Percentiles rank a stretch among this genome's conserved stretches.
Conservation (phyloP, 2,888 invertebrate species). For the Odontocerum albicorne region DNA sequence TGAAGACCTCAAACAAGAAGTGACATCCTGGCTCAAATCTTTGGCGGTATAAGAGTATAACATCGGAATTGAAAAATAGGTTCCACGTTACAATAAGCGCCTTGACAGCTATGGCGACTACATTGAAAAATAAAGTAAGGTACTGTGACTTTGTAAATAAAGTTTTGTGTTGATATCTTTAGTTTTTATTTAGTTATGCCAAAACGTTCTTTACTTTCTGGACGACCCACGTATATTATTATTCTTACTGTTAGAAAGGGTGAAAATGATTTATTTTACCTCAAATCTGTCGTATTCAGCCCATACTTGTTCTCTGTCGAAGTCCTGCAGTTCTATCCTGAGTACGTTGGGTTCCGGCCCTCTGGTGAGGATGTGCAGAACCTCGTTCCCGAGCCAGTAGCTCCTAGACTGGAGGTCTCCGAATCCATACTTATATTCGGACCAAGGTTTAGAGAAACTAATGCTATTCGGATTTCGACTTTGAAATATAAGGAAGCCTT, state of each 20-base stretch:
- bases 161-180: too few relatives aligned
- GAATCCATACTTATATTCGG: conserved; percentile 59
- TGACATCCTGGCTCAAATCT: too few relatives aligned
- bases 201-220: too few relatives aligned
- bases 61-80: too few relatives aligned
- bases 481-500: conserved; percentile 60
- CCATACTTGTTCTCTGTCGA: conserved; percentile 50
- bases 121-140: too few relatives aligned
- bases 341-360: conserved; percentile 46
- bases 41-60: too few relatives aligned
- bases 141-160: too few relatives aligned
- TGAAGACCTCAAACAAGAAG: too few relatives aligned
- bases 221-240: not conserved
- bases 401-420: conserved; percentile 52
- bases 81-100: too few relatives aligned
- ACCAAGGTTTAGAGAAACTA: conserved; percentile 59
- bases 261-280: conserved; percentile 33
- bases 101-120: too few relatives aligned
- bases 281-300: conserved; percentile 52
- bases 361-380: conserved; percentile 50
- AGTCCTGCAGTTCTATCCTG: conserved; percentile 56
- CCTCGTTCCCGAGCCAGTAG: conserved; percentile 64
- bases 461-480: conserved; percentile 47
- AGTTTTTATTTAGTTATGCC: too few relatives aligned
- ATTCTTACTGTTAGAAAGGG: not conserved